phyloP scores from a whole-genome alignment of 2,797 vertebrate species.

The Lacerta viridis region DNA sequence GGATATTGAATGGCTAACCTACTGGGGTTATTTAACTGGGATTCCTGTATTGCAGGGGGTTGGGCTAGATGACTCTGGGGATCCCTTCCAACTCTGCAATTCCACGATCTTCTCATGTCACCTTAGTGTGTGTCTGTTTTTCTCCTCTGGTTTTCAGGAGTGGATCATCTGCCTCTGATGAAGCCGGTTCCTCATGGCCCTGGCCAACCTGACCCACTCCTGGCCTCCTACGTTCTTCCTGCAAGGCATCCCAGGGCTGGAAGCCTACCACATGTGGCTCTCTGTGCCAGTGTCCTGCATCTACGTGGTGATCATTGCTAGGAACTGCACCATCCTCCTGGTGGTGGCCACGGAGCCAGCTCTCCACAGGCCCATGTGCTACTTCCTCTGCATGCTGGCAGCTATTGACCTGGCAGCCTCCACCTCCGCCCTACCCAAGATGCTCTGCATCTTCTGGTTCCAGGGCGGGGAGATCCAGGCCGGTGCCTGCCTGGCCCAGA shows the following conservation, averaged over 20 bases:
- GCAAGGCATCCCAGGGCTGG: conserved; percentile 9
- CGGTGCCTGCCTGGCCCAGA: conserved; percentile 63
- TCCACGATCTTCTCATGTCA: too few species aligned
- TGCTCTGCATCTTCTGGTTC: conserved; percentile 68
- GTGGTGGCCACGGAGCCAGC: background rate
- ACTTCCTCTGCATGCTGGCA: conserved; percentile 20
- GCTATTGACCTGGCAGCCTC: background rate
- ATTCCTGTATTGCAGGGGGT: too few species aligned
- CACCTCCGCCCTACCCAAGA: conserved; percentile 52
- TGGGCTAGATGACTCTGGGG: too few species aligned
- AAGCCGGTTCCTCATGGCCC: too few species aligned
- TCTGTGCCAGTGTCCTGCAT: background rate
- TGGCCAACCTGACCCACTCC: too few species aligned
- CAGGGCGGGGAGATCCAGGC: conserved; percentile 83
- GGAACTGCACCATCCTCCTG: background rate
- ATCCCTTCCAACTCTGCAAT: too few species aligned
- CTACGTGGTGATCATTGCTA: background rate
- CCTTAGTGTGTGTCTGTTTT: too few species aligned
- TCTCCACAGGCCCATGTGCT: conserved; percentile 8
- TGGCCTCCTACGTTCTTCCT: background rate
- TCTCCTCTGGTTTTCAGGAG: too few species aligned
- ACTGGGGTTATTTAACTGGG: too few species aligned
- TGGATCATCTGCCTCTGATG: too few species aligned
- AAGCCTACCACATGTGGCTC: background rate
- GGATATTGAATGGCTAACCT: too few species aligned